Conservation (phyloP, 2,113 vertebrate genomes). For the Indicator maculatus region DNA sequence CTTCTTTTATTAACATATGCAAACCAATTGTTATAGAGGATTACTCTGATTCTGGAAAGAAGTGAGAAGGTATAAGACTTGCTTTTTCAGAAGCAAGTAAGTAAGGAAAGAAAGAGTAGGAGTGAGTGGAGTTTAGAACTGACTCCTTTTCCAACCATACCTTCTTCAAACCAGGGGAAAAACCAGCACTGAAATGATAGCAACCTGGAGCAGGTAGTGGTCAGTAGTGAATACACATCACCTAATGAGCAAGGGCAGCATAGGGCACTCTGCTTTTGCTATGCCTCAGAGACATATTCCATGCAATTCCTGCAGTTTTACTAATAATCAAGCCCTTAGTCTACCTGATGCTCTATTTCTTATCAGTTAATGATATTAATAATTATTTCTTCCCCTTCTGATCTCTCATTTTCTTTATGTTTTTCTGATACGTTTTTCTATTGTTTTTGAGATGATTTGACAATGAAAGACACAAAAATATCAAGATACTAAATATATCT, state of each 20-base stretch:
- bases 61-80: neutral
- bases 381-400: neutral
- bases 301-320: neutral
- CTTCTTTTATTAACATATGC: neutral
- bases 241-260: neutral
- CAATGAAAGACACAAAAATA: neutral
- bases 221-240: neutral
- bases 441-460: neutral
- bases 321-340: neutral
- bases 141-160: constrained; percentile 3
- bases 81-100: neutral
- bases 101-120: neutral
- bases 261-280: neutral
- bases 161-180: neutral
- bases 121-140: neutral
- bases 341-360: neutral
- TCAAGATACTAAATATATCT: neutral
- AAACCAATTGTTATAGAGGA: neutral
- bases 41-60: neutral
- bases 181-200: neutral
- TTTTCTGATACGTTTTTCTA: neutral
- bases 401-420: neutral
- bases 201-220: neutral
- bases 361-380: neutral
- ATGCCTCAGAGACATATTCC: neutral